phyloP scores from a whole-genome alignment of 2,113 vertebrate genomes.

The Dipodomys spectabilis region DNA sequence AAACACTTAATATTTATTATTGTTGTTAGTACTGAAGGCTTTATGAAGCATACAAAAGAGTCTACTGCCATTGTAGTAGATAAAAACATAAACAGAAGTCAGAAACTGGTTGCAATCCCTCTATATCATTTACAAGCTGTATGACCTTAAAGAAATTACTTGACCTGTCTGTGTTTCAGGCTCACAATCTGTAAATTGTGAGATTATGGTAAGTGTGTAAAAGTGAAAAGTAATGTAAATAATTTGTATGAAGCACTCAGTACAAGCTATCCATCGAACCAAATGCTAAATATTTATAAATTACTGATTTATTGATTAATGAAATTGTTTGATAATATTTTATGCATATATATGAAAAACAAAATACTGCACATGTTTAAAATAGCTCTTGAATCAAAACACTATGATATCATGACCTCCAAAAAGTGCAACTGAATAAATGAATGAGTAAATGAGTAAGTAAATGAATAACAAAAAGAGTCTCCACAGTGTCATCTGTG shows the following conservation, averaged over 20 bases:
- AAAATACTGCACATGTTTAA: background rate
- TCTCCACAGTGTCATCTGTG: background rate
- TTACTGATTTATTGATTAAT: slow-evolving; percentile 32
- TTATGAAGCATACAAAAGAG: background rate
- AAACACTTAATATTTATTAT: slow-evolving; percentile 1
- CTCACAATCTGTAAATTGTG: background rate
- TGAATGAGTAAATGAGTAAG: background rate
- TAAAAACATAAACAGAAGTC: background rate
- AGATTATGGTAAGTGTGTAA: slow-evolving; percentile 8
- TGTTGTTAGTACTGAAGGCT: background rate
- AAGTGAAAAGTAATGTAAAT: slow-evolving; percentile 31
- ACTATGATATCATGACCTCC: background rate
- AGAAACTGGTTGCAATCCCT: background rate
- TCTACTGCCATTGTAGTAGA: background rate
- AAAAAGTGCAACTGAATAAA: slow-evolving; percentile 2
- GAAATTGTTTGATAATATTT: slow-evolving; percentile 12
- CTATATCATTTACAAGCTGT: background rate
- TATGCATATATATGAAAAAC: background rate
- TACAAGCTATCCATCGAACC: background rate
- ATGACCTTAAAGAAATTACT: slow-evolving; percentile 25
- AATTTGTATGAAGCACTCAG: background rate
- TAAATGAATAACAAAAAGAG: background rate
- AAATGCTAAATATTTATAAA: slow-evolving; percentile 21
- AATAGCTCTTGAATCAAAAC: background rate
- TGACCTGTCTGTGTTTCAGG: background rate